Base-by-base conservation (phyloP, 2,113 vertebrate species). In the Uria lomvia region DNA sequence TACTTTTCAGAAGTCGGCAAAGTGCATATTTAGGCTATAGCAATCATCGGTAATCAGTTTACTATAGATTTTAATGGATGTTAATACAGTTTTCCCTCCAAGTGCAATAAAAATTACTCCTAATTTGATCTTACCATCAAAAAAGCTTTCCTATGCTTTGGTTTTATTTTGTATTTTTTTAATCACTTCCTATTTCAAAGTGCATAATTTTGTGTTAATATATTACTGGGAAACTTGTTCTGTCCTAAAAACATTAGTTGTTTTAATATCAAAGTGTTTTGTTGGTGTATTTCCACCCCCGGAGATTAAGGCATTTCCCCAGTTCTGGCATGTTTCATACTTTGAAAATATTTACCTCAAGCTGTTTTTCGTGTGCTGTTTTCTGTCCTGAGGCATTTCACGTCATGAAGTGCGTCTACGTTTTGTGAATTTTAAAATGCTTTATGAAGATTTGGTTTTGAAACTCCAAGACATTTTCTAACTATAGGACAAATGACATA, bases 81-180 rank as follows among this genome's bases (percentile, higher is more conserved):
- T 91, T 97, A 97, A 97, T 97, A 92, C 15, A 49, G 80, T 96
- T 97, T 96, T 90, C 40, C 73, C 62, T 96, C 73, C 63, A 92
- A 97, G 60, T 83, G 73, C 80, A 95, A 88, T 95, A 92, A 88
- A 95, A 96, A 93, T 93, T 88, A 68, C 76, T 97, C 55, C 50
- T 93, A 86, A 92, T 94, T 82, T 87, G 62, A 95, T 95, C 6
- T 88, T 93, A 45, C 83, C 30, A 32, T 92, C 75, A 80, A 88
- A 94, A 96, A 92, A 62, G 40, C 66, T 85, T 91, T 87, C 60
- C 58, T 40, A 2, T 62, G 43, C 73, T 92, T 92, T 93, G 45
- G 73, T 71, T 89, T 94, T 89, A 78, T 92, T 96, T 78, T 62
- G 43, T 95, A 8, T 71, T 6, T 92, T 96, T 95, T 92, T 85